Evolutionary conservation across 2,888 invertebrate genomes (phyloP).

Genomic region (Patella pellucida): DNA sequence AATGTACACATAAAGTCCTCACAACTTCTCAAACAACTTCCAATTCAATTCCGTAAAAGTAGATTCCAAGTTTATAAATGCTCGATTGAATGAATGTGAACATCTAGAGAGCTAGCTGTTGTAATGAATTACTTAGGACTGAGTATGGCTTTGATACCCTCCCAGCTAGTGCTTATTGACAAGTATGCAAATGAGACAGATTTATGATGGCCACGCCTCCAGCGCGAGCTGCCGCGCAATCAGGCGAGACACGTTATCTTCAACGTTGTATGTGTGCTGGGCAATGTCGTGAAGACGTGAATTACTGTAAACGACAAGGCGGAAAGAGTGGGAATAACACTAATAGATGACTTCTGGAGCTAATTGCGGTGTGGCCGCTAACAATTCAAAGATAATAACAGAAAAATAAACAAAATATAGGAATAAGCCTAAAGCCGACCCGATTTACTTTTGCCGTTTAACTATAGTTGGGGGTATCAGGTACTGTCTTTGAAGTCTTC

Average conservation of each 20-base stretch:
- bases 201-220: slow-evolving; percentile 20
- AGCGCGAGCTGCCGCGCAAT: slow-evolving; percentile 11
- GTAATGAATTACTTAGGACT: not conserved
- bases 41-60: no score
- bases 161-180: slow-evolving; percentile 2
- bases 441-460: slow-evolving; percentile 7
- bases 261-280: not conserved
- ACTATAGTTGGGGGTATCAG: slow-evolving; percentile 12
- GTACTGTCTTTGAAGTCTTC: slow-evolving; percentile 16
- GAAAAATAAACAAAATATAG: slow-evolving; percentile 22
- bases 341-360: slow-evolving; percentile 23
- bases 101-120: not conserved
- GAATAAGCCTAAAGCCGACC: slow-evolving; percentile 13
- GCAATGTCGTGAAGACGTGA: slow-evolving; percentile 13
- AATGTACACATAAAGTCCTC: no score
- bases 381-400: slow-evolving; percentile 26
- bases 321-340: slow-evolving; percentile 14
- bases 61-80: no score
- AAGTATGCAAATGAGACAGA: slow-evolving; percentile 22
- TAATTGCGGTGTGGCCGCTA: slow-evolving; percentile 24
- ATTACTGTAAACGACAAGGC: slow-evolving; percentile 16
- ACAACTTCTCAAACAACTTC: no score
- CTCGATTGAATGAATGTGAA: not conserved
- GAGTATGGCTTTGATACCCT: slow-evolving; percentile 3
- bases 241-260: not conserved